These are phyloP conservation scores for Lasiurus borealis DNA, from an alignment of 2,113 vertebrate genomes.

Conservation along the genomic window DNA sequence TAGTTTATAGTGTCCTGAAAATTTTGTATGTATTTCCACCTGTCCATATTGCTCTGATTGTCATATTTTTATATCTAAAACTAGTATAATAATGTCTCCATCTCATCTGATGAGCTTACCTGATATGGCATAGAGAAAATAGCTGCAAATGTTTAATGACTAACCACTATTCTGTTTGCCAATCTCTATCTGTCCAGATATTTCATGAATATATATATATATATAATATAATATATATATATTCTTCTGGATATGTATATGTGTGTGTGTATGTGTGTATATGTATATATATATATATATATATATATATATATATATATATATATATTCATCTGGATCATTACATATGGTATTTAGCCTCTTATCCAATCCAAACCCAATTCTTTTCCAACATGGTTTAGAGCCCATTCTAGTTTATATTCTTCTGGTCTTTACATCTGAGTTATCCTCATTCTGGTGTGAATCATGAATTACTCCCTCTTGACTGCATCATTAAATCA, in stretches of 20 bases:
- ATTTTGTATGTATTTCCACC: not conserved
- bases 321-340: not conserved
- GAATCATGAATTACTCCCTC: not conserved
- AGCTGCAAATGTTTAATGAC: not conserved
- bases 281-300: too few relatives aligned
- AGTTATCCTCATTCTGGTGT: not conserved
- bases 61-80: not conserved
- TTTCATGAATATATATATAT: too few relatives aligned
- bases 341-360: not conserved
- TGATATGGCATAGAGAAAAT: not conserved
- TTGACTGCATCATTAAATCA: not conserved
- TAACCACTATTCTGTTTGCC: not conserved
- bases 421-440: not conserved
- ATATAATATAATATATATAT: too few relatives aligned
- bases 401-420: not conserved
- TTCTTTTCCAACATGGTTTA: accelerated
- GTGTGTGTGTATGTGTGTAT: too few relatives aligned
- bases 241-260: accelerated
- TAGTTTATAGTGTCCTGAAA: not conserved
- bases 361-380: not conserved
- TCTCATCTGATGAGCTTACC: not conserved
- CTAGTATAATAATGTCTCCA: not conserved
- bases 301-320: too few relatives aligned
- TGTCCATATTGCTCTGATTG: not conserved
- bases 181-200: not conserved